Evolutionary conservation across 2,113 vertebrate genomes (phyloP), one percentile per base, ranked within the genome.

Genomic region (Bufo bufo): DNA sequence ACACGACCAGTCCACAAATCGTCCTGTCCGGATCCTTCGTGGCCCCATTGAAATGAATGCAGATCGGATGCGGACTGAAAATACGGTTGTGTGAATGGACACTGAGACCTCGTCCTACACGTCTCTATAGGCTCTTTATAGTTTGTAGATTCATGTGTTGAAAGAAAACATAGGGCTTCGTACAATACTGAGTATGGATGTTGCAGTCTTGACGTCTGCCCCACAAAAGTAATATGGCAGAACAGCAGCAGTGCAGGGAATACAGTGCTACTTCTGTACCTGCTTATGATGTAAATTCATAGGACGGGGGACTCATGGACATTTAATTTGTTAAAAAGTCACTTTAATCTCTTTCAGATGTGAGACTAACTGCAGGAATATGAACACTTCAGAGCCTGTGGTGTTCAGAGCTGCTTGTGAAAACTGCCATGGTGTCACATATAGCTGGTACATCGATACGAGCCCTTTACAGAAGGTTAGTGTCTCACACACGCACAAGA

Each of bases 381-480:
- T 92, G 61, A 91, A 93, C 3, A 0, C 85, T 0, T 84, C 89
- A 0, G 75, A 91, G 10, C 92, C 93, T 0, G 19, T 94, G 8
- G 75, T 89, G 82, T 87, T 96, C 83, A 91, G 77, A 2, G 93
- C 93, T 85, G 90, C 91, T 14, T 43, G 78, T 90, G 90, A 58
- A 59, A 77, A 92, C 0, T 89, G 79, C 19, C 71, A 84, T 33
- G 43, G 89, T 0, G 52, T 0, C 0, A 74, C 82, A 1, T 95
- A 94, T 66, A 94, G 87, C 85, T 95, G 95, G 94, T 95, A 95
- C 90, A 91, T 95, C 81, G 94, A 95, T 23, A 89, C 86, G 3
- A 84, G 89, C 0, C 92, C 91, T 9, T 86, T 77, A 23, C 89
- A 33, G 33, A 92, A 94, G 95, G 95, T 96, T 83, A 95, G 93